Base-by-base conservation (phyloP, 1,140 invertebrate species). In the Tetranychus cinnabarinus region DNA sequence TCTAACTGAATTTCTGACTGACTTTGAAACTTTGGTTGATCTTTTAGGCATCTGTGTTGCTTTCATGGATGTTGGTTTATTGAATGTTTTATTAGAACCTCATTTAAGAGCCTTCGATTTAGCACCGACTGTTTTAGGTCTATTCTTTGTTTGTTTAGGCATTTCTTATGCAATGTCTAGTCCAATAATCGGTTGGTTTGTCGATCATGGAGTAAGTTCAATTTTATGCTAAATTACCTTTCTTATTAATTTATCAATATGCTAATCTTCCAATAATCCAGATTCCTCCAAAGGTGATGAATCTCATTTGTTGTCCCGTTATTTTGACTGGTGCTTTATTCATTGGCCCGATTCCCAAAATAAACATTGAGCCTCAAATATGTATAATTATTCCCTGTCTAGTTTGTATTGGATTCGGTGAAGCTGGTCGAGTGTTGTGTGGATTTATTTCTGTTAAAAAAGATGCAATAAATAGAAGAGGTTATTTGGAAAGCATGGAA, bases 11-110 rank as follows among this genome's bases (percentile, higher is more conserved):
- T 42, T 42, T 1, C 10, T 42, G 10, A 6, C 39, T 10, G 39
- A 42, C 1, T 42, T 42, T 10, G 39, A 10, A 10, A 42, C 39
- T 6, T 6, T 42, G 5, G 39, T 42, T 10, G 39, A 42, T 42
- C 10, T 42, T 5, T 42, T 42, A 0, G 10, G 39, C 10, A 42
- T 42, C 10, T 42, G 39, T 42, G 39, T 59, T 8, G 59, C 63
- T 3, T 52, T 61, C 33, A 36, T 60, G 2, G 55, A 35, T 39
- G 39, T 63, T 2, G 84, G 85, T 59, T 88, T 87, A 71, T 71
- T 86, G 2, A 80, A 82, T 69, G 84, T 85, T 0, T 86, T 84
- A 0, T 72, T 88, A 5, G 85, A 88, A 67, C 85, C 85, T 1
- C 85, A 88, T 76, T 70, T 88, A 12, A 69, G 84, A 64, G 79